Conservation (phyloP, 2,888 invertebrate genomes). For the Agrenia bidenticulata region DNA sequence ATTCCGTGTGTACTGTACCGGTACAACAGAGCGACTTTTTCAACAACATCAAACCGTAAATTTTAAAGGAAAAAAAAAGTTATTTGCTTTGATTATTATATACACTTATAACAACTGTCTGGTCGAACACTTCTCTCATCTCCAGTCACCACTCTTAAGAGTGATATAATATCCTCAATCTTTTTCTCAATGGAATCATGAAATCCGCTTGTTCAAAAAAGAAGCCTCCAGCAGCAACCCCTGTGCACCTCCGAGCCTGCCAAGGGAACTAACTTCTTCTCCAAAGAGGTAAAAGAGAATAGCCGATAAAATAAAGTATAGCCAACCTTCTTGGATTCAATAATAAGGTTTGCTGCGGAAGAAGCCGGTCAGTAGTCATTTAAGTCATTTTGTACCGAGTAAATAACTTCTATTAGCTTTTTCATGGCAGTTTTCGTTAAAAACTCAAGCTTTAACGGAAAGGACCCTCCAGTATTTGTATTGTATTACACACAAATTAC, state of each 20-base stretch:
- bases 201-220: too few species aligned
- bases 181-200: too few species aligned
- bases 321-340: slow-evolving; percentile 4
- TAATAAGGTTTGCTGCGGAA: background rate
- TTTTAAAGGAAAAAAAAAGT: background rate
- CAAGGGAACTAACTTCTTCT: too few species aligned
- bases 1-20: slow-evolving; percentile 4
- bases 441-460: slow-evolving; percentile 6
- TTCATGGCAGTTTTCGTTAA: slow-evolving; percentile 7
- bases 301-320: slow-evolving; percentile 10
- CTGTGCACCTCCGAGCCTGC: too few species aligned
- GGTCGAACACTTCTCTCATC: background rate
- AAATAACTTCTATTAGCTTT: slow-evolving; percentile 11
- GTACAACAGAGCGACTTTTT: background rate
- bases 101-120: too few species aligned
- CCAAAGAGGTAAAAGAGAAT: background rate
- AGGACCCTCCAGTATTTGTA: slow-evolving; percentile 11
- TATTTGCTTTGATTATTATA: slow-evolving; percentile 4
- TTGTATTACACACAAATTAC: slow-evolving; percentile 7
- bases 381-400: background rate
- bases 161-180: too few species aligned
- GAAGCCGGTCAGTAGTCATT: background rate
- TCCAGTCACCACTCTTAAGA: too few species aligned
- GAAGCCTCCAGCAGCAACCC: too few species aligned
- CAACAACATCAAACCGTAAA: background rate